Evolutionary conservation across 1,140 invertebrate genomes (phyloP), one percentile per base, ranked within the genome.

Genomic region (Neocloeon triangulifer): DNA sequence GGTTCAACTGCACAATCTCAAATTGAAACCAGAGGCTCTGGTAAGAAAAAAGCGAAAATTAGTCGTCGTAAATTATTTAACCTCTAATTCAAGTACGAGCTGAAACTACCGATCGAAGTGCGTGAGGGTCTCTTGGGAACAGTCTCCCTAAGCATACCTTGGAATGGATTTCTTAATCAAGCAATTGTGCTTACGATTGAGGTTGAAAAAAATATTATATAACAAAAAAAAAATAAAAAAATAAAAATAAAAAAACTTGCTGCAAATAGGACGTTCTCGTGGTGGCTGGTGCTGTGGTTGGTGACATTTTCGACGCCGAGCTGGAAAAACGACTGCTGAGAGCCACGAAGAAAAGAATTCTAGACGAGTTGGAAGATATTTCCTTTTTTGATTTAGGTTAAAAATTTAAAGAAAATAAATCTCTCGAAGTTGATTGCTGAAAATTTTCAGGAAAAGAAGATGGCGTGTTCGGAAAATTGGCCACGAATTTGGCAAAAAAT

Each of bases 61-160:
- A n/a, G 8, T 4, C 13, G 14, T 32, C 9, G 14, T 15, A 19
- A 22, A 9, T 15, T 26, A 32, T 19, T 21, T 30, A n/a, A 13
- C 13, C 39, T 42, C 32, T 40, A 21, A 32, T 34, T 68, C 67
- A 52, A 80, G 75, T 76, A 74, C 45, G 73, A 79, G 47, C 52
- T 81, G 21, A 70, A 76, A 45, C 51, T 81, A 35, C 77, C 76
- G 5, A 73, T 84, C 35, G 76, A 76, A 56, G 73, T 82, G 16
- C 74, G 76, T 53, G 69, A 69, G 33, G 76, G 77, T 30, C 64
- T 70, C 13, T 66, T 81, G 35, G 76, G 76, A 21, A 71, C 69
- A 48, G 65, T 80, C 38, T 66, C 61, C 27, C 50, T 81, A 2
- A 67, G 72, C 46, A 79, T 82, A 49, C 77, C 76, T 39, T 80